Percentiles rank a stretch among this genome's conserved stretches.
phyloP scores from a whole-genome alignment of 2,888 invertebrate genomes.

The Agrotis ipsilon region DNA sequence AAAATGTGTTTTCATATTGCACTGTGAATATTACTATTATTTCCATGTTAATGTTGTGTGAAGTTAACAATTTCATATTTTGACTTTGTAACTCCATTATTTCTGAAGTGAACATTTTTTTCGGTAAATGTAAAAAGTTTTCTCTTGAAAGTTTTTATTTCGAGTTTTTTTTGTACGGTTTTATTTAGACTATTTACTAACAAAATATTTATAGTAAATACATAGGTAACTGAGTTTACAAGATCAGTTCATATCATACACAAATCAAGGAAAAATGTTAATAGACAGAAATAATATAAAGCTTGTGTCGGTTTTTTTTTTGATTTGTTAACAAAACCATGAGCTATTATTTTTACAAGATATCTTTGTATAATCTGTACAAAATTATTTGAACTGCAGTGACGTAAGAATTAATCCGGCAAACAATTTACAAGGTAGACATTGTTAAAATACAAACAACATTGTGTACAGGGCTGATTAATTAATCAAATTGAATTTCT shows the following conservation, averaged over 20 bases:
- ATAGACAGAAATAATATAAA: too few relatives aligned
- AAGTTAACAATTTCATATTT: conserved; percentile 47
- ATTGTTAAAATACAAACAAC: conserved; percentile 35
- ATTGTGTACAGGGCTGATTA: conserved; percentile 43
- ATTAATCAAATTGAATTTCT: conserved; percentile 63
- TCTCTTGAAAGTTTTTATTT: neutral
- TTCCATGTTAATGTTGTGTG: conserved; percentile 46
- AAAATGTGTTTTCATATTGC: conserved; percentile 76
- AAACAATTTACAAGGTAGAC: conserved; percentile 45
- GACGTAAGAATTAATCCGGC: conserved; percentile 21
- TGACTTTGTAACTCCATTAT: neutral
- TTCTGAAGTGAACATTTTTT: neutral
- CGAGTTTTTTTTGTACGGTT: too few relatives aligned
- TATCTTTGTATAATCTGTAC: neutral
- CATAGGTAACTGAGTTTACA: too few relatives aligned
- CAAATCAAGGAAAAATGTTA: too few relatives aligned
- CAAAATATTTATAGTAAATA: too few relatives aligned
- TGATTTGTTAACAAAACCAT: neutral
- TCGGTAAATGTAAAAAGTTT: neutral
- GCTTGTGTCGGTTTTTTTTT: neutral
- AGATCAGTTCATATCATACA: too few relatives aligned
- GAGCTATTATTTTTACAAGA: neutral
- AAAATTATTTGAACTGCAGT: conserved; percentile 18
- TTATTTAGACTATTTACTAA: too few relatives aligned
- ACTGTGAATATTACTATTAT: conserved; percentile 66